Conservation (phyloP, 1,140 invertebrate species). For the Macrocentrus cingulum region DNA sequence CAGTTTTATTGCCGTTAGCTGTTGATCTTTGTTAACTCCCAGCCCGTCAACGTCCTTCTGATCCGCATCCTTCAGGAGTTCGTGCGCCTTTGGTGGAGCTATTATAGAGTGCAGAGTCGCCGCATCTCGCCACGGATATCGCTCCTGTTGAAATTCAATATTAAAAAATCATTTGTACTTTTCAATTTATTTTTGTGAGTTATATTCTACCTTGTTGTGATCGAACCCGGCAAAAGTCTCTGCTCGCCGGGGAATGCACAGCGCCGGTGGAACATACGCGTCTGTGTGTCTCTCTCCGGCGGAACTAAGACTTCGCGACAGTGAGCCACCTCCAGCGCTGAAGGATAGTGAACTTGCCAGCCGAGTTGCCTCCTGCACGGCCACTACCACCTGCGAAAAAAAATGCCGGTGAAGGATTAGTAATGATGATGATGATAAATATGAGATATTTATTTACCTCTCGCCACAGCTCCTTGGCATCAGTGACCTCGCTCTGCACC, state of each 20-base stretch:
- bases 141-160: constrained; percentile 47
- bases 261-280: constrained; percentile 76
- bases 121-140: constrained; percentile 59
- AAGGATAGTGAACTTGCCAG: constrained; percentile 69
- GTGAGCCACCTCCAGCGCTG: constrained; percentile 69
- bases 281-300: constrained; percentile 87
- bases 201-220: constrained; percentile 59
- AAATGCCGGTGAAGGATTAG: too few relatives aligned
- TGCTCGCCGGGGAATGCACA: constrained; percentile 78
- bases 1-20: constrained; percentile 71
- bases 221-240: constrained; percentile 96
- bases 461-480: constrained; percentile 49
- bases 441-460: too few relatives aligned
- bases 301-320: constrained; percentile 87
- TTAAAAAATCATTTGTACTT: constrained; percentile 12
- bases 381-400: constrained; percentile 48
- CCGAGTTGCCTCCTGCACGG: constrained; percentile 68
- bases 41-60: constrained; percentile 34
- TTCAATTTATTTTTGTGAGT: neutral
- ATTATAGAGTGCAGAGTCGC: constrained; percentile 36
- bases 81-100: constrained; percentile 33
- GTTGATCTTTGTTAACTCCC: constrained; percentile 62
- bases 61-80: constrained; percentile 36
- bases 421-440: too few relatives aligned
- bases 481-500: constrained; percentile 46